phyloP scores from a whole-genome alignment of 2,888 invertebrate genomes.

The Nipponacmea schrenckii region DNA sequence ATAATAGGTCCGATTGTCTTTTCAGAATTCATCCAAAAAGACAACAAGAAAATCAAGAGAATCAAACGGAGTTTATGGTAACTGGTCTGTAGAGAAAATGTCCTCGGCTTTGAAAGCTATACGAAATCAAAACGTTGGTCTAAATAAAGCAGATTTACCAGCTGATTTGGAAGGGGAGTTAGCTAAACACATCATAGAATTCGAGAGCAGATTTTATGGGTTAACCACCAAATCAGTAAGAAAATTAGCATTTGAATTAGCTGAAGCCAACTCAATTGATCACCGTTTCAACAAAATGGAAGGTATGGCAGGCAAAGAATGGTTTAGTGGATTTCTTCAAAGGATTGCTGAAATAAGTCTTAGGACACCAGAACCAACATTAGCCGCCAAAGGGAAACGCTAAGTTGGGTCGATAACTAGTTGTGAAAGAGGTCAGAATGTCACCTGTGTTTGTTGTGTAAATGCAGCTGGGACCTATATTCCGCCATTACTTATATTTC shows the following conservation, averaged over 20 bases:
- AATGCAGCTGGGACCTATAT: constrained; percentile 24
- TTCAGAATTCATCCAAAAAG: no score
- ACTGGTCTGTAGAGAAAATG: no score
- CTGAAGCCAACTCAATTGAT: background rate
- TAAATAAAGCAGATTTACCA: no score
- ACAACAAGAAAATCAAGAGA: no score
- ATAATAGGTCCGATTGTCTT: no score
- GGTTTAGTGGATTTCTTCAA: background rate
- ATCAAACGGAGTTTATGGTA: no score
- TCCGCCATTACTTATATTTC: constrained; percentile 19
- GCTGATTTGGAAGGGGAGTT: no score
- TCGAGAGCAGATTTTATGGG: no score
- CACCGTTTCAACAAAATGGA: background rate
- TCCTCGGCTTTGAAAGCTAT: no score
- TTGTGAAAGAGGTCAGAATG: constrained; percentile 21
- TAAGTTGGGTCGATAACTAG: constrained; percentile 23
- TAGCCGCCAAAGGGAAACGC: constrained; percentile 1
- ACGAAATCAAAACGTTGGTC: no score
- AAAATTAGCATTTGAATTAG: background rate
- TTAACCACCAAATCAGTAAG: background rate
- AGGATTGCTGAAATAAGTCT: background rate
- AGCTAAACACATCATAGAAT: no score
- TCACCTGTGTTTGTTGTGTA: constrained; percentile 18
- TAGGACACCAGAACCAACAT: background rate
- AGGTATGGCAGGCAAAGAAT: background rate